Conservation (phyloP, 2,113 vertebrate genomes). For the Oplegnathus fasciatus region DNA sequence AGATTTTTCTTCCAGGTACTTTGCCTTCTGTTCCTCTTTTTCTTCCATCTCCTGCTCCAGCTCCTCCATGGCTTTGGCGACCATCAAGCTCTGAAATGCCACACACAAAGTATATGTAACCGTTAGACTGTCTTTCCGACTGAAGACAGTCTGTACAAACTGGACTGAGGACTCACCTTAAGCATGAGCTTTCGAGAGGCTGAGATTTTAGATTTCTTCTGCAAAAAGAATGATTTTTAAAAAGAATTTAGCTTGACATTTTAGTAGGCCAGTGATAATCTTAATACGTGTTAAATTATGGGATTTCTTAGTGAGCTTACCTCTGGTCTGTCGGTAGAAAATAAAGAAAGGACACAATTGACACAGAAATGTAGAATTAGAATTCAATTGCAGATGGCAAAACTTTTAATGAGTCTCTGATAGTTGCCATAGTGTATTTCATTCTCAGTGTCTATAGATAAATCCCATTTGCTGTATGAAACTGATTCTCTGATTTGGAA, state of each 20-base stretch:
- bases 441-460: slow-evolving; percentile 48
- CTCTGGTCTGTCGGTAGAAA: slow-evolving; percentile 75
- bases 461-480: slow-evolving; percentile 12
- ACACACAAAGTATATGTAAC: background rate
- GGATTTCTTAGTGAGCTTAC: slow-evolving; percentile 62
- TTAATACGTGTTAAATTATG: background rate
- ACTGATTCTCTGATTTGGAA: slow-evolving; percentile 21
- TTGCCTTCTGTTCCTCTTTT: slow-evolving; percentile 90
- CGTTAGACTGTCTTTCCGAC: background rate
- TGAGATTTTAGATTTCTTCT: slow-evolving; percentile 96
- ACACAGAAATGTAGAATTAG: background rate
- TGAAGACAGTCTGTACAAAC: background rate
- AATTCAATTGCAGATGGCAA: background rate
- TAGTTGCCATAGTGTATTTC: background rate
- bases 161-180: slow-evolving; percentile 82
- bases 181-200: slow-evolving; percentile 96
- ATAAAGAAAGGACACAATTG: background rate
- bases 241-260: background rate
- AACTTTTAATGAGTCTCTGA: background rate
- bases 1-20: slow-evolving; percentile 89
- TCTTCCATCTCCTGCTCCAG: slow-evolving; percentile 92
- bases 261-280: background rate
- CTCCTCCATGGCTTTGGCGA: slow-evolving; percentile 93
- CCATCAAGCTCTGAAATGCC: slow-evolving; percentile 91
- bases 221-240: background rate